A percentile compares a stretch with the other conserved stretches of the same genome.
phyloP scores from a whole-genome alignment of 2,113 vertebrate species.

The Muntiacus muntjak region DNA sequence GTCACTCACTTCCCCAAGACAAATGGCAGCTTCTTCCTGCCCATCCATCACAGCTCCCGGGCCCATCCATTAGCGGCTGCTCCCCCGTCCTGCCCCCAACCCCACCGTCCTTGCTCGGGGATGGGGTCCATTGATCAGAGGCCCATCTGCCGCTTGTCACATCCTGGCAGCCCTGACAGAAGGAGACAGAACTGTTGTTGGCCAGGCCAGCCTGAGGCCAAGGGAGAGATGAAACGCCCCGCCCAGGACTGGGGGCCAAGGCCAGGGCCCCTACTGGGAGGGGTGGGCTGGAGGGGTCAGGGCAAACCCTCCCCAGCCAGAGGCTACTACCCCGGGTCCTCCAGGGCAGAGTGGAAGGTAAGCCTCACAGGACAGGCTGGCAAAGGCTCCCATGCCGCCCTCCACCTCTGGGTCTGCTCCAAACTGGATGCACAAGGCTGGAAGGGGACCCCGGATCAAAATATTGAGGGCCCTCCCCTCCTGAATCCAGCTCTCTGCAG shows the following conservation, averaged over 20 bases:
- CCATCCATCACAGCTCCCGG: constrained; percentile 90
- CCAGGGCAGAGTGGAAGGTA: background rate
- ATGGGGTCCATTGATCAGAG: constrained; percentile 91
- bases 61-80: constrained; percentile 57
- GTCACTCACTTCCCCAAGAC: constrained; percentile 92
- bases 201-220: constrained; percentile 62
- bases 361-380: background rate
- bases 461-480: background rate
- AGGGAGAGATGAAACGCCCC: constrained; percentile 73
- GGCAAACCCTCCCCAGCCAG: background rate
- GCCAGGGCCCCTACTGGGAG: background rate
- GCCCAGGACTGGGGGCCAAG: background rate
- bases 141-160: constrained; percentile 86
- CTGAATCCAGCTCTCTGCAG: background rate
- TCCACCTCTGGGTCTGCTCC: accelerated
- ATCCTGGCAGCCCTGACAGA: constrained; percentile 78
- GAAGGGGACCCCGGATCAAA: background rate
- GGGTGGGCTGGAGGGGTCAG: background rate
- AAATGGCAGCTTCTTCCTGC: constrained; percentile 89
- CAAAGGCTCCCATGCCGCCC: background rate
- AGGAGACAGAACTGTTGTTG: constrained; percentile 86
- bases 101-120: constrained; percentile 92
- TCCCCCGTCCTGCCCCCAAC: constrained; percentile 79
- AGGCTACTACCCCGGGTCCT: background rate
- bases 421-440: background rate